Evolutionary conservation across 2,888 invertebrate genomes (phyloP), one percentile per base, ranked within the genome.

Genomic region (Lithosia quadra): DNA sequence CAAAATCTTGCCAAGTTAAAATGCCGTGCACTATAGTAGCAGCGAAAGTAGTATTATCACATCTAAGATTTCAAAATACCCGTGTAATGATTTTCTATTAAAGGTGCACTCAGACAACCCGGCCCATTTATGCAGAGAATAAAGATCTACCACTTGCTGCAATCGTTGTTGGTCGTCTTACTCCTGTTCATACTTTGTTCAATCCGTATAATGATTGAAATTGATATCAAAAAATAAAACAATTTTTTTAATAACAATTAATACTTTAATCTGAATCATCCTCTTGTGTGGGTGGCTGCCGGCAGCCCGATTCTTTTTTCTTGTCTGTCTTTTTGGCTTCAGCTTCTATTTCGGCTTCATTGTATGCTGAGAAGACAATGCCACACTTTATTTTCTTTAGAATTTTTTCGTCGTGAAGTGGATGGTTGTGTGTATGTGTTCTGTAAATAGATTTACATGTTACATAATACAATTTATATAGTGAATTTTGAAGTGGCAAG

Each of bases 341-440:
- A 43, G 53, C 63, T 21, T 22, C 11, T 33, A 24, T 21, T 33
- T 63, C 18, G 21, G 63, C 63, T 28, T 63, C 63, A 33, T 34
- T 56, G 34, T 36, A 56, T 1, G 22, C 56, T 15, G 21, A 36
- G 11, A 53, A 63, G 22, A 63, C 13, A 22, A 5, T 1, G 5
- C 22, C 63, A 1, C 18, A 7, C 8, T 24, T 34, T 9, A 56
- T 11, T 55, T 63, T 63, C 21, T 55, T 63, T 13, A 63, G 5
- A 1, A 63, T 63, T 55, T 53, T 53, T 9, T 21, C 13, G n/a
- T 63, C 63, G 24, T 63, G 63, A n/a, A 63, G 18, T 21, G 55
- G 28, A 34, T 63, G 63, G 18, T 34, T 34, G 63, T 63, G 63
- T 18, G 39, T 8, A 13, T 18, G 21, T 22, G 7, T 0, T 33